These are phyloP conservation scores for Todiramphus saurophagus DNA, from an alignment of 2,113 vertebrate genomes.

Conservation along the genomic window DNA sequence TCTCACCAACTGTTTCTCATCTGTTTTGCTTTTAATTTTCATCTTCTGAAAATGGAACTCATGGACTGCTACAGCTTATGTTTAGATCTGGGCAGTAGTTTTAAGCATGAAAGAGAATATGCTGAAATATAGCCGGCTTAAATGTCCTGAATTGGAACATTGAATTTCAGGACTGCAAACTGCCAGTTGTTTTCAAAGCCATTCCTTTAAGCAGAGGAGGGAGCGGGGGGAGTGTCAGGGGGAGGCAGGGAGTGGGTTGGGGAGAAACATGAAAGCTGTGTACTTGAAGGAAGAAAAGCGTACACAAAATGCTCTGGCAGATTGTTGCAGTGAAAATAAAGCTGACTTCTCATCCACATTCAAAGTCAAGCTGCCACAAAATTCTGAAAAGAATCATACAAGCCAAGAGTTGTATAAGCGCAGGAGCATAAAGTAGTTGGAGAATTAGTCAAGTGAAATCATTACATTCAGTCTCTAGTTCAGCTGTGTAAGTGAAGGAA, in stretches of 20 bases:
- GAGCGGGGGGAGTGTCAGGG: too few species aligned
- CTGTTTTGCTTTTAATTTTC: neutral
- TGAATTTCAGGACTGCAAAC: neutral
- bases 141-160: neutral
- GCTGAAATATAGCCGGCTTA: neutral
- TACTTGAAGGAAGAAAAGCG: neutral
- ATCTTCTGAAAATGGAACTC: neutral
- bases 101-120: neutral
- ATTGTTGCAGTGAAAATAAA: conserved; percentile 18
- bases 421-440: neutral
- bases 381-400: neutral
- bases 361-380: conserved; percentile 8
- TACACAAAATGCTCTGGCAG: neutral
- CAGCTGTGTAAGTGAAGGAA: neutral
- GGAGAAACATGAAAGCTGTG: neutral
- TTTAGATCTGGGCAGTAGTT: neutral
- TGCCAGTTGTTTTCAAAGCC: conserved; percentile 4
- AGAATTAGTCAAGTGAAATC: neutral
- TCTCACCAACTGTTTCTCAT: neutral
- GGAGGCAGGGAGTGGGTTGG: fast-evolving
- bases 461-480: neutral
- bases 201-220: neutral
- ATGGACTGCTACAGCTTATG: neutral
- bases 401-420: neutral
- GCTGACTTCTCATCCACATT: neutral